Conservation (phyloP, 2,113 vertebrate genomes). For the Tursiops truncatus region DNA sequence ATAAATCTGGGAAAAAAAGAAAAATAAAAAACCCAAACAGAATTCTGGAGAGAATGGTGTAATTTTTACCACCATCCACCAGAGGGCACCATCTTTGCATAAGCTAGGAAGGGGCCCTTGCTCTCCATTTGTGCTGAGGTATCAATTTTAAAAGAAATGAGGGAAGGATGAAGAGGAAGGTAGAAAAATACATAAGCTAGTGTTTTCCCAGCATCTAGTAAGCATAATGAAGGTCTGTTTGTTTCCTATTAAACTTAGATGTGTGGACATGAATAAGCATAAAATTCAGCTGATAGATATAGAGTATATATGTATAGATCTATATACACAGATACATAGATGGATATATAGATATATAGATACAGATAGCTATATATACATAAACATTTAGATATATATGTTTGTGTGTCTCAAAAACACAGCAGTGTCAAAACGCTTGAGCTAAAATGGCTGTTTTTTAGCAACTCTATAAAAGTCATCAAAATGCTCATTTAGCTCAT, state of each 20-base stretch:
- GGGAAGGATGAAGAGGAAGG: not conserved
- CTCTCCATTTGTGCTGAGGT: not conserved
- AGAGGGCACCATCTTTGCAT: slow-evolving; percentile 54
- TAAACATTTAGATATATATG: not conserved
- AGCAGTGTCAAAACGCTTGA: not conserved
- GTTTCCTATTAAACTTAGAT: not conserved
- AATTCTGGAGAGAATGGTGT: not conserved
- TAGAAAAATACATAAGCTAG: not conserved
- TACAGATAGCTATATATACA: not conserved
- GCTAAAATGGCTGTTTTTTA: not conserved
- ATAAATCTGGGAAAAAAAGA: not conserved
- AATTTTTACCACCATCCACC: not conserved
- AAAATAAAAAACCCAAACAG: not conserved
- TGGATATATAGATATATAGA: not conserved
- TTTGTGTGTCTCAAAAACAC: not conserved
- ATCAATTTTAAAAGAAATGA: not conserved
- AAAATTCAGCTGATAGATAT: not conserved
- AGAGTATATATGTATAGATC: not conserved
- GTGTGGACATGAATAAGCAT: not conserved
- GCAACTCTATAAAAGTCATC: not conserved
- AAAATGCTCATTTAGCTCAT: slow-evolving; percentile 4
- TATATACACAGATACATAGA: not conserved
- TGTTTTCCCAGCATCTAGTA: not conserved
- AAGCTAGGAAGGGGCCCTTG: not conserved
- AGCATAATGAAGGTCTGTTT: not conserved